Conservation (phyloP, 2,888 invertebrate genomes). For the Flexamia atlantica region DNA sequence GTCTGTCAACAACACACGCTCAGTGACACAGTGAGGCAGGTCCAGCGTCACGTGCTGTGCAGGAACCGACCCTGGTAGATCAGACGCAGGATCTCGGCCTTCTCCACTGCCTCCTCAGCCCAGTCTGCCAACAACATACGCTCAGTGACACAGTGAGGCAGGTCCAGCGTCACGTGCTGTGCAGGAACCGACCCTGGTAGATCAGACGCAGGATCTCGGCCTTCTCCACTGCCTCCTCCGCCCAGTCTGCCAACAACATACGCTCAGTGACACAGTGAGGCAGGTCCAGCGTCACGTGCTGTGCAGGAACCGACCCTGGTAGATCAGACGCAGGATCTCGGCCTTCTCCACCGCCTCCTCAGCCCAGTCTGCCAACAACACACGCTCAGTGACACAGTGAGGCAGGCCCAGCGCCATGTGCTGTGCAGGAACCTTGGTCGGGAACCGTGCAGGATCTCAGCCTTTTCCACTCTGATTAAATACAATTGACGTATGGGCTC, state of each 20-base stretch:
- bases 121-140: conserved; percentile 91
- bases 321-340: conserved; percentile 98
- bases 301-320: conserved; percentile 99
- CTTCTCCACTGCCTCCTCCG: conserved; percentile 95
- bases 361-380: conserved; percentile 98
- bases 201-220: conserved; percentile 99
- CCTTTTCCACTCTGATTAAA: conserved; percentile 97
- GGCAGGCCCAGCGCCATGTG: conserved; percentile 97
- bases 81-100: conserved; percentile 98
- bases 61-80: conserved; percentile 99
- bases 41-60: conserved; percentile 99
- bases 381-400: too few species aligned
- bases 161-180: conserved; percentile 99
- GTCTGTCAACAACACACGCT: conserved; percentile 87
- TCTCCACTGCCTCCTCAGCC: conserved; percentile 96
- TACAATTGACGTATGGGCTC: too few species aligned
- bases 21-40: too few species aligned
- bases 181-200: conserved; percentile 99
- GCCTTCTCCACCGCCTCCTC: conserved; percentile 97
- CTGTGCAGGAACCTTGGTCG: conserved; percentile 99
- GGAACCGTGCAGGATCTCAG: conserved; percentile 98
- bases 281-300: conserved; percentile 98
- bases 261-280: too few species aligned
- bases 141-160: too few species aligned
- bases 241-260: conserved; percentile 99